Conservation (phyloP, 2,888 invertebrate species). For the Tetropium fuscum region DNA sequence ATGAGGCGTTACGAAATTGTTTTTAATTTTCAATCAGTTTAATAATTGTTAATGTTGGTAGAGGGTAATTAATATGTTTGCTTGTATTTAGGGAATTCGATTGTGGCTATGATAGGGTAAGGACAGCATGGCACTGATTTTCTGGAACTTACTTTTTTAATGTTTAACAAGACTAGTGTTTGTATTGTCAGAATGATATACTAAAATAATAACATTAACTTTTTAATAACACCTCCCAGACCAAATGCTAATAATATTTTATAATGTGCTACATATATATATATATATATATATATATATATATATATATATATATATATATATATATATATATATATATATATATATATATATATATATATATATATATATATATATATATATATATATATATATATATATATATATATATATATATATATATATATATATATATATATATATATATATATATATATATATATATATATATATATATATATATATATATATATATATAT, state of each 20-base stretch:
- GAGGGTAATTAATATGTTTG: constrained; percentile 51
- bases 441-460: too few species aligned
- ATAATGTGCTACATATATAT: too few species aligned
- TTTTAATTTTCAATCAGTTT: constrained; percentile 27
- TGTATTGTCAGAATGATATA: constrained; percentile 16
- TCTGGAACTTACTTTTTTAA: neutral
- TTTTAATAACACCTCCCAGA: neutral
- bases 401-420: too few species aligned
- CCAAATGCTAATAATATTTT: neutral
- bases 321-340: too few species aligned
- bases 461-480: too few species aligned
- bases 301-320: too few species aligned
- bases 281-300: too few species aligned
- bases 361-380: too few species aligned
- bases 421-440: too few species aligned
- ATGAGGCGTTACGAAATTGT: constrained; percentile 11
- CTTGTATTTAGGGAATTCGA: constrained; percentile 65
- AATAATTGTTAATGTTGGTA: constrained; percentile 33
- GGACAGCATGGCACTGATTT: constrained; percentile 44
- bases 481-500: too few species aligned
- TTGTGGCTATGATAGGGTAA: constrained; percentile 67
- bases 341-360: too few species aligned
- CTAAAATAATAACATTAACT: neutral
- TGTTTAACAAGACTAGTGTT: constrained; percentile 7
- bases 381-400: too few species aligned